Evolutionary conservation across 2,797 vertebrate species (phyloP), one percentile per base, ranked within the genome.

Genomic region (Neopelma chrysocephalum): DNA sequence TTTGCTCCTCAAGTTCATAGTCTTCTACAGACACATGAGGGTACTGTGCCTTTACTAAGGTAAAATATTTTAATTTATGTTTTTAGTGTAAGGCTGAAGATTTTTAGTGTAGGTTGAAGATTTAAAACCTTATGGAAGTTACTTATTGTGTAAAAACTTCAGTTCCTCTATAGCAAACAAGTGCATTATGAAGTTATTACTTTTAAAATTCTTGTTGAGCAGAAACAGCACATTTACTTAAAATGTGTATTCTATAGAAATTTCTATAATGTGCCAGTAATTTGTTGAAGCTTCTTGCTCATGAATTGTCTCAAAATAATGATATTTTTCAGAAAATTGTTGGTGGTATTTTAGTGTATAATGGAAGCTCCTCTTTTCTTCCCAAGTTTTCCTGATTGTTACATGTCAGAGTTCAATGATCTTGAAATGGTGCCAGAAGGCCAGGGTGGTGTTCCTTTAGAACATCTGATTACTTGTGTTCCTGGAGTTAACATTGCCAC

Each of bases 381-480:
- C 75, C 56, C 7, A 89, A 99, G 99, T 96, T 99, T 99, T 96
- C 98, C 98, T 96, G 99, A 99, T 81, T 99, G 99, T 94, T 99
- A 99, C 36, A 98, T 98, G 34, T 98, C 98, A 26, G 98, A 99
- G 90, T 99, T 99, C 94, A 98, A 58, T 86, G 97, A 98, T 5
- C 96, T 99, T 70, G 96, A 98, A 43, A 89, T 98, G 51, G 98
- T 98, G 19, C 98, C 97, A 86, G 98, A 98, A 96, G 99, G 98
- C 48, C 98, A 98, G 26, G 98, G 98, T 15, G 98, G 98, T 3
- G 98, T 99, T 82, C 98, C 99, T n/a, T 97, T 99, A 92, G 99
- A 99, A 80, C 99, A 99, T 87, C 98, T 99, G 31, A 99, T 99
- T 91, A 99, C 99, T 53, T 99, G 99, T 91, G 97, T 99, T 91